Evolutionary conservation across 2,797 vertebrate genomes (phyloP).

Genomic region (Rhodeus uyekii): DNA sequence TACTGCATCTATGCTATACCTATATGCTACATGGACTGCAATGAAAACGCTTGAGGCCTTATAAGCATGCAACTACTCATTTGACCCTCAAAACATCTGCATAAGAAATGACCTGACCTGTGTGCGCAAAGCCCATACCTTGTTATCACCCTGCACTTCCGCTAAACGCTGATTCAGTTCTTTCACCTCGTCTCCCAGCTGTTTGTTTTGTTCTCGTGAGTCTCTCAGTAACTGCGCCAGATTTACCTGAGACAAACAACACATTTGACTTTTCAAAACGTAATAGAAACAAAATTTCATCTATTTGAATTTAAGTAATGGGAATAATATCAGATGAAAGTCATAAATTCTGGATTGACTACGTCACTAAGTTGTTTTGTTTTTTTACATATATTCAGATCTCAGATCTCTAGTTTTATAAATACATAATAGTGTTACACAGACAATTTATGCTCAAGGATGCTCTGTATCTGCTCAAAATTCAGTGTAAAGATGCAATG

Average conservation of each 20-base stretch:
- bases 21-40: not conserved
- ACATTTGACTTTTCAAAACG: not conserved
- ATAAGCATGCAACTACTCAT: not conserved
- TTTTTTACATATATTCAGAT: not conserved
- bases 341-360: not conserved
- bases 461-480: not conserved
- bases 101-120: not conserved
- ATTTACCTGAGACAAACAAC: slow-evolving; percentile 80
- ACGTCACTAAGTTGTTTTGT: not conserved
- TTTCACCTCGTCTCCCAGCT: slow-evolving; percentile 89
- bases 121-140: slow-evolving; percentile 74
- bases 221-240: slow-evolving; percentile 85
- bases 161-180: slow-evolving; percentile 90
- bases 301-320: not conserved
- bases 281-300: not conserved
- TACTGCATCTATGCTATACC: not conserved
- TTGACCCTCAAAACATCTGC: not conserved
- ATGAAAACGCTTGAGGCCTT: not conserved
- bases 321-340: not conserved
- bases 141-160: slow-evolving; percentile 98
- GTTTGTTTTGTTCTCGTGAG: slow-evolving; percentile 85
- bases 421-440: not conserved
- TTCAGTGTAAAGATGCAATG: not conserved
- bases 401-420: not conserved
- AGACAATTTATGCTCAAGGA: not conserved